A percentile compares a stretch with the other conserved stretches of the same genome.
These are phyloP conservation scores for Morone saxatilis DNA, from an alignment of 2,113 vertebrate species.

Conservation along the genomic window DNA sequence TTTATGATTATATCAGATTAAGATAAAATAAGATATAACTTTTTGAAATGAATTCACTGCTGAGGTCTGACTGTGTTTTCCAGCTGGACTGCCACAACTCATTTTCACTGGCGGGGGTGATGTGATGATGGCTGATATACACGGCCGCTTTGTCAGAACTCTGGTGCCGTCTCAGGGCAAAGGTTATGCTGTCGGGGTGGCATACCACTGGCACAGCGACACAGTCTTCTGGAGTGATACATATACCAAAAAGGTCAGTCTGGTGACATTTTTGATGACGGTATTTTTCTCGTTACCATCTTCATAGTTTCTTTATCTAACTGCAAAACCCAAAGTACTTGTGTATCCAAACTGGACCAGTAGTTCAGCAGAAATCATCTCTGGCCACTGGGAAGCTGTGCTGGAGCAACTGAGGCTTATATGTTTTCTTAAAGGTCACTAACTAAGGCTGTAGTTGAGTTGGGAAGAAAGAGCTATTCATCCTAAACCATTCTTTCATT, in stretches of 20 bases:
- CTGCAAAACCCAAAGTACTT: not conserved
- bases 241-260: slow-evolving; percentile 76
- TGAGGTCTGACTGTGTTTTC: slow-evolving; percentile 19
- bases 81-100: slow-evolving; percentile 81
- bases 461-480: not conserved
- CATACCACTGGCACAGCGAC: slow-evolving; percentile 69
- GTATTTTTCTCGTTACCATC: not conserved
- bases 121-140: slow-evolving; percentile 82
- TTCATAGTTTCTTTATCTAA: not conserved
- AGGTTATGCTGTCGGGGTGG: slow-evolving; percentile 79
- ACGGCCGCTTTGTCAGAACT: slow-evolving; percentile 76
- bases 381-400: not conserved
- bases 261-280: not conserved
- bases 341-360: not conserved
- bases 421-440: not conserved
- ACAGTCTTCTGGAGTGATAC: slow-evolving; percentile 83
- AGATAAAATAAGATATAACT: not conserved
- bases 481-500: not conserved
- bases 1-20: not conserved
- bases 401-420: not conserved
- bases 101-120: slow-evolving; percentile 83
- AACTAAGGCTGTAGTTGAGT: not conserved
- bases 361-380: not conserved
- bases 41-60: not conserved
- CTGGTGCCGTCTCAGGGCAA: slow-evolving; percentile 78